Conservation (phyloP, 2,888 invertebrate species). For the Nineta flava region DNA sequence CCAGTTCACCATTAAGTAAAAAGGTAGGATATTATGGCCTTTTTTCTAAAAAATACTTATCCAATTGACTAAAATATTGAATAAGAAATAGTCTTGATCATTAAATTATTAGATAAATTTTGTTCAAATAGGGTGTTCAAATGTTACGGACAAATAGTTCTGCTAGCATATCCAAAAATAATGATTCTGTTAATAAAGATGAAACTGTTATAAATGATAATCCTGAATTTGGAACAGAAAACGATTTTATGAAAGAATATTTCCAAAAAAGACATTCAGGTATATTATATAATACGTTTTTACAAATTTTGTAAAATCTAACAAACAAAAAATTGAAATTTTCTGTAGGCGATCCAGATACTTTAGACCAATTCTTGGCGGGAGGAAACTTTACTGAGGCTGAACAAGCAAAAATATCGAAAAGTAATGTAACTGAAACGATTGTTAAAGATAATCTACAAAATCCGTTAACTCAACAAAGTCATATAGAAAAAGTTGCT, state of each 20-base stretch:
- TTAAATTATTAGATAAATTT: not conserved
- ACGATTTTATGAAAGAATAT: constrained; percentile 20
- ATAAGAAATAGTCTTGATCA: not conserved
- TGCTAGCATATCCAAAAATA: not conserved
- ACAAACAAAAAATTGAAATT: no score
- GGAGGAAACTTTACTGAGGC: not conserved
- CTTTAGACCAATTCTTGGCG: not conserved
- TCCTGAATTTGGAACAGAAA: constrained; percentile 8
- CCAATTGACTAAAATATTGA: not conserved
- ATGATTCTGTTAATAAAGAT: constrained; percentile 5
- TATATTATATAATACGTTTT: no score
- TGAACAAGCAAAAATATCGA: not conserved
- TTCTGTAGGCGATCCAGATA: constrained; percentile 5
- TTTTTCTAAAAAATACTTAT: not conserved
- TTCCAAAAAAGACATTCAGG: constrained; percentile 12
- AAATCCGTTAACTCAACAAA: not conserved
- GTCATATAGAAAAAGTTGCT: not conserved
- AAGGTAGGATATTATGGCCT: constrained; percentile 25
- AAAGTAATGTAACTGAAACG: not conserved
- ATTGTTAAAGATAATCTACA: not conserved
- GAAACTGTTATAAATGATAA: no score
- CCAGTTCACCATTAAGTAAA: constrained; percentile 44
- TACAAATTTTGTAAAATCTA: no score
- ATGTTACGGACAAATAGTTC: not conserved
- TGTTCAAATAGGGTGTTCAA: not conserved